Evolutionary conservation across 2,888 invertebrate genomes (phyloP).

Genomic region (Anthophora plumipes): DNA sequence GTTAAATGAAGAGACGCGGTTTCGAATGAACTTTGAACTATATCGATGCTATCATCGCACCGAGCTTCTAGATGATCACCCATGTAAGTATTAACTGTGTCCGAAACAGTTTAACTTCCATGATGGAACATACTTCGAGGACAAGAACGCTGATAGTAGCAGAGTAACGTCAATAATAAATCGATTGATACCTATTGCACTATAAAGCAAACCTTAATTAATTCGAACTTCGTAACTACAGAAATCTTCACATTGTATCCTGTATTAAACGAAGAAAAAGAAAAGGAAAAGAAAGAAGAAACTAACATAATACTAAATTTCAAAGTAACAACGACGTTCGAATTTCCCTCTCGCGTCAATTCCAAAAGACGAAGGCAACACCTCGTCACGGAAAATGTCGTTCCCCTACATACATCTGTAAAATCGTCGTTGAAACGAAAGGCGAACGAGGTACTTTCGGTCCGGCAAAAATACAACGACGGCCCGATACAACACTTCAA

Average conservation of each 20-base stretch:
- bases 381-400: background rate
- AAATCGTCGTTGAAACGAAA: background rate
- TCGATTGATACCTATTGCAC: too few relatives aligned
- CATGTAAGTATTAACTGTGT: background rate
- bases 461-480: background rate
- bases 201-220: too few relatives aligned
- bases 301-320: too few relatives aligned
- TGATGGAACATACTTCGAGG: background rate
- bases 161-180: background rate
- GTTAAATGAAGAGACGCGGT: background rate
- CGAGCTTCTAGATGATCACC: background rate
- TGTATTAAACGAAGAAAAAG: too few relatives aligned
- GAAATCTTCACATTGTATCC: too few relatives aligned
- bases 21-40: background rate
- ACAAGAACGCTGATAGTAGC: background rate
- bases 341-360: background rate
- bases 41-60: background rate
- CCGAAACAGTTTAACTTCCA: background rate
- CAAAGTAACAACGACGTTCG: background rate
- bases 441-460: background rate
- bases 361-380: background rate
- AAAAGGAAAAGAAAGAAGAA: too few relatives aligned
- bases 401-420: background rate
- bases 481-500: background rate
- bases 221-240: background rate